Conservation (phyloP, 2,888 invertebrate species). For the Antheraea yamamai region DNA sequence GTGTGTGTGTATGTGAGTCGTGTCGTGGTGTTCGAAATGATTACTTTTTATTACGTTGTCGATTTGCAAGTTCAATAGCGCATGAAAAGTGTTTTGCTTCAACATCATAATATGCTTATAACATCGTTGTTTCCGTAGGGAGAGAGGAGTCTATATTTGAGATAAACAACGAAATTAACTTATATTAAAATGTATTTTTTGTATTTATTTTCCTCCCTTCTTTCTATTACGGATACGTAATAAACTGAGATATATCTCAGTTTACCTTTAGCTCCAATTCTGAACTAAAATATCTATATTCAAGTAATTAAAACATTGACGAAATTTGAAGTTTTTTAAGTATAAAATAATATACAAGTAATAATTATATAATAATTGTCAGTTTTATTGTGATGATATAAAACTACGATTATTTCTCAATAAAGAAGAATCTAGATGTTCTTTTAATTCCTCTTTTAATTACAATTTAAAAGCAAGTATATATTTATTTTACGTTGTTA, state of each 20-base stretch:
- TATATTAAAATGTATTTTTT: not conserved
- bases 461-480: too few relatives aligned
- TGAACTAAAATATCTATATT: too few relatives aligned
- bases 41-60: constrained; percentile 29
- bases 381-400: too few relatives aligned
- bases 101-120: constrained; percentile 30
- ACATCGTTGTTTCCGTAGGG: constrained; percentile 32
- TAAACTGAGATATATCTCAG: not conserved
- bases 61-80: constrained; percentile 40
- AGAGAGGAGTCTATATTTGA: not conserved
- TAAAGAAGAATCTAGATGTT: too few relatives aligned
- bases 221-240: not conserved
- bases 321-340: too few relatives aligned
- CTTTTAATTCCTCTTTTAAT: too few relatives aligned
- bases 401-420: too few relatives aligned
- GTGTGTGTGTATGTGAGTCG: constrained; percentile 21
- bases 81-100: constrained; percentile 37
- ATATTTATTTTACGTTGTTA: not conserved
- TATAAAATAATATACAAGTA: too few relatives aligned
- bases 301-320: too few relatives aligned
- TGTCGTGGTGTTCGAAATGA: constrained; percentile 16
- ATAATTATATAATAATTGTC: too few relatives aligned
- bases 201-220: not conserved
- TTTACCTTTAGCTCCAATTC: too few relatives aligned
- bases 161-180: not conserved